Evolutionary conservation across 2,888 invertebrate genomes (phyloP), one percentile per base, ranked within the genome.

Genomic region (Nemurella pictetii): DNA sequence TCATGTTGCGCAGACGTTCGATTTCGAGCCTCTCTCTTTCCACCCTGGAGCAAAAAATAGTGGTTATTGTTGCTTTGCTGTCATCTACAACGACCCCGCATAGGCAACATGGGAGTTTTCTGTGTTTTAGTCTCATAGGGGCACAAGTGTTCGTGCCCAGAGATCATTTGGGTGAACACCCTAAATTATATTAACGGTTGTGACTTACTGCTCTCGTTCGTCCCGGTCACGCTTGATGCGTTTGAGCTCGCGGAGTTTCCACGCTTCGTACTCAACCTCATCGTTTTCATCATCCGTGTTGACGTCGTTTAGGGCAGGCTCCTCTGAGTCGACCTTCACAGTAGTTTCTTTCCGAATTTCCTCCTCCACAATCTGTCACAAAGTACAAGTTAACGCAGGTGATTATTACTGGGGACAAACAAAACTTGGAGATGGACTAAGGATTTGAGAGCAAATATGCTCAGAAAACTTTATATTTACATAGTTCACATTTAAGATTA

Each of bases 201-300:
- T 85, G 74, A 93, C 95, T 92, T 92, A 97, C 96, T 94, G 94
- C 91, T 99, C 99, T 88, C 97, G 92, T 91, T 99, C 98, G 88
- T 99, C 99, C 87, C 98, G 94, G 90, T 99, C 98, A 0, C 99
- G 93, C 90, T 99, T 99, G 87, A 99, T 95, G 80, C 99, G 92
- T 89, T 98, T 98, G 89, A 99, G 92, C 91, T 99, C 99, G 27
- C 99, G 93, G 35, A 99, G 91, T 90, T 99, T 99, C 99, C 99
- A 99, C 0, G 96, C 94, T 90, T 99, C 99, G 88, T 99, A 99
- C 89, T 98, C 98, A 9, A 98, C 93, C 89, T 99, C 98, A 88
- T 98, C 98, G 89, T 98, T 98, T 89, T 99, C 99, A 89, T 98
- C 98, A 87, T 98, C 98, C 0, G 97, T 98, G 89, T 96, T 96